phyloP scores from a whole-genome alignment of 2,888 invertebrate genomes.

The Hydrotaea diabolus region DNA sequence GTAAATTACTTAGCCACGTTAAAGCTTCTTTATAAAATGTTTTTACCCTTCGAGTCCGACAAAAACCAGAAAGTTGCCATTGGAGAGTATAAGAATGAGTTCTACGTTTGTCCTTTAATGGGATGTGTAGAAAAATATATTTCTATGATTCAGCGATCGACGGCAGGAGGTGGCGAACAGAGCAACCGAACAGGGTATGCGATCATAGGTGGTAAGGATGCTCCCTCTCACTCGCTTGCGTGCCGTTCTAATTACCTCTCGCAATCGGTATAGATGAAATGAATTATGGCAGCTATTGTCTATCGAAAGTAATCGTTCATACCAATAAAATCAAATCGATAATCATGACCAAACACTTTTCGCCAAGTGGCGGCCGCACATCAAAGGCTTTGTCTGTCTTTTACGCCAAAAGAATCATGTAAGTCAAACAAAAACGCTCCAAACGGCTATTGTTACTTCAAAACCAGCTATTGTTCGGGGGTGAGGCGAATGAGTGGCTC shows the following conservation, averaged over 20 bases:
- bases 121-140: too few species aligned
- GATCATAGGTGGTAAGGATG: not conserved
- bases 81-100: too few species aligned
- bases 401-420: constrained; percentile 16
- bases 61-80: too few species aligned
- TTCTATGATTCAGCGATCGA: too few species aligned
- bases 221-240: not conserved
- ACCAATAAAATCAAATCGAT: constrained; percentile 53
- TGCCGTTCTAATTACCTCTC: not conserved
- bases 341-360: constrained; percentile 61
- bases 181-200: too few species aligned
- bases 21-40: too few species aligned
- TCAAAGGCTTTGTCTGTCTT: constrained; percentile 42
- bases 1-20: too few species aligned
- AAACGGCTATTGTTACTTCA: constrained; percentile 47
- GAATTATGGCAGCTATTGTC: constrained; percentile 44
- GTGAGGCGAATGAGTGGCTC: not conserved
- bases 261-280: constrained; percentile 48
- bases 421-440: constrained; percentile 34
- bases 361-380: constrained; percentile 40
- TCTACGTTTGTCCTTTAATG: too few species aligned
- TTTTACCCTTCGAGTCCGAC: too few species aligned
- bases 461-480: constrained; percentile 39
- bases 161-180: too few species aligned
- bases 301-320: constrained; percentile 39